Evolutionary conservation across 2,113 vertebrate genomes (phyloP).

Genomic region (Tympanuchus pallidicinctus): DNA sequence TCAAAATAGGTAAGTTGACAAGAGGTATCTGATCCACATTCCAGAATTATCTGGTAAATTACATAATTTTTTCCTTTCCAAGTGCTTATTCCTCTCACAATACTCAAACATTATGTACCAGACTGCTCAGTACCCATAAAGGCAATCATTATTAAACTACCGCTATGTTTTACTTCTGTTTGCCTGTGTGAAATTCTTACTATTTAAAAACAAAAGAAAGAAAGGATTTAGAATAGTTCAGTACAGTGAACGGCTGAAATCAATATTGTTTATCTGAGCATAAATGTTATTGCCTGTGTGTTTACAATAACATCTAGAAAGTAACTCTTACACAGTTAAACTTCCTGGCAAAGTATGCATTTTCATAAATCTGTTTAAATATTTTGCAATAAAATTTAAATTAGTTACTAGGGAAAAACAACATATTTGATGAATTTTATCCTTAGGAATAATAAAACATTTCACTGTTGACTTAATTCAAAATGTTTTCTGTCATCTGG

Average conservation of each 20-base stretch:
- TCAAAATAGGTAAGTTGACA: background rate
- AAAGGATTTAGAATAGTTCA: slow-evolving; percentile 34
- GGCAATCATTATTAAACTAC: background rate
- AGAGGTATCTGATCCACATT: background rate
- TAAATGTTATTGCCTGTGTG: slow-evolving; percentile 11
- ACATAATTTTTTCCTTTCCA: background rate
- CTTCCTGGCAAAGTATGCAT: background rate
- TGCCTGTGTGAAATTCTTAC: slow-evolving; percentile 1
- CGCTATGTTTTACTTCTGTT: slow-evolving; percentile 1
- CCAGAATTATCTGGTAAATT: background rate
- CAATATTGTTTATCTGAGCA: slow-evolving; percentile 34
- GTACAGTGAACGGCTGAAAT: slow-evolving; percentile 15
- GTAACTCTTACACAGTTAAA: slow-evolving; percentile 59
- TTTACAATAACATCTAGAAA: slow-evolving; percentile 55
- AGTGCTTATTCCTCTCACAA: background rate
- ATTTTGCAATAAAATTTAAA: slow-evolving; percentile 45
- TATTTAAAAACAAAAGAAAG: background rate
- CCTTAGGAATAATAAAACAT: background rate
- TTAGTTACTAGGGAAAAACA: slow-evolving; percentile 46
- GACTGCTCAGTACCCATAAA: background rate
- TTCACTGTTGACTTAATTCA: background rate
- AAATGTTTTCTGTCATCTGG: background rate
- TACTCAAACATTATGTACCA: background rate
- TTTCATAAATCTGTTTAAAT: slow-evolving; percentile 61
- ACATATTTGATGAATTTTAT: slow-evolving; percentile 1